phyloP scores from a whole-genome alignment of 2,888 invertebrate species.

The Acanthosepion pharaonis region DNA sequence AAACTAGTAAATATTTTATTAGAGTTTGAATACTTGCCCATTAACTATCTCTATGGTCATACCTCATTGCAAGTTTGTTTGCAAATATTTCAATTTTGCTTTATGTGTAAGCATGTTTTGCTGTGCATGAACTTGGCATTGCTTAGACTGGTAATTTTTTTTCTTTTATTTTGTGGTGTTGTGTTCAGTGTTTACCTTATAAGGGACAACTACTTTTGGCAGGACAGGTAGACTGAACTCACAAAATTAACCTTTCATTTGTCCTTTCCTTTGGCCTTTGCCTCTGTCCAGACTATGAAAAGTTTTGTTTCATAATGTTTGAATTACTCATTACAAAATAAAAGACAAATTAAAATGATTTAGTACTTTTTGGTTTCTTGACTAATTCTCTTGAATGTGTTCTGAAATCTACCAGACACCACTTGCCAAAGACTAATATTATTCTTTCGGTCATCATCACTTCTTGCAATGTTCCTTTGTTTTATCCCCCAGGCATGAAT shows the following conservation, averaged over 20 bases:
- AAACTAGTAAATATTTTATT: not conserved
- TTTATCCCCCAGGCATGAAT: slow-evolving; percentile 36
- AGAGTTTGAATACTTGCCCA: not conserved
- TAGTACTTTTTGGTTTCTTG: not conserved
- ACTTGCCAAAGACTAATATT: not conserved
- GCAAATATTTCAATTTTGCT: slow-evolving; percentile 40
- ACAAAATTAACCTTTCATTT: slow-evolving; percentile 36
- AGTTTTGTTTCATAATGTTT: not conserved
- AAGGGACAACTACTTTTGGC: slow-evolving; percentile 35
- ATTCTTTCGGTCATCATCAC: not conserved
- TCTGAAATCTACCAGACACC: not conserved
- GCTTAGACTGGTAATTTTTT: not conserved
- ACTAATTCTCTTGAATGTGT: not conserved
- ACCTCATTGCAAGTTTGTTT: slow-evolving; percentile 35
- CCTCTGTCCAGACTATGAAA: not conserved
- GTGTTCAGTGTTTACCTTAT: slow-evolving; percentile 15
- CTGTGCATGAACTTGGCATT: slow-evolving; percentile 45
- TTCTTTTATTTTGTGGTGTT: not conserved
- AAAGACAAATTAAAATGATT: not conserved
- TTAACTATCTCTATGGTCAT: not conserved
- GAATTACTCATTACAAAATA: not conserved
- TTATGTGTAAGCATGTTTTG: slow-evolving; percentile 38
- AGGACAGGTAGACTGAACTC: slow-evolving; percentile 44
- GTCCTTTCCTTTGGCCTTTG: not conserved
- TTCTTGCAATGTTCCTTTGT: slow-evolving; percentile 39